phyloP scores from a whole-genome alignment of 1,140 invertebrate species.

The Dinothrombium tinctorium region DNA sequence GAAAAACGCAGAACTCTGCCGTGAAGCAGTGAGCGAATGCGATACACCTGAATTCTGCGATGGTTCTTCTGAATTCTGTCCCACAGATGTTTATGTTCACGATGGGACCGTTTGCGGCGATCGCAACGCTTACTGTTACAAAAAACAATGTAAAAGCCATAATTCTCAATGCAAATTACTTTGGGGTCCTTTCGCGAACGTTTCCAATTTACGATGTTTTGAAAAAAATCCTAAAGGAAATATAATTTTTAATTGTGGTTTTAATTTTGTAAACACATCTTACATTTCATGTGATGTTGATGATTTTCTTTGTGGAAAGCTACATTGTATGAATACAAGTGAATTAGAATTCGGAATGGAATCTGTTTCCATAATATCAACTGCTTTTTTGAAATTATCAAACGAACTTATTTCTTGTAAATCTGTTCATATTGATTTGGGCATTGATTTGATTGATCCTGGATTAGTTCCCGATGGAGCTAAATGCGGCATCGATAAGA shows the following conservation, averaged over 20 bases:
- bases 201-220: conserved; percentile 62
- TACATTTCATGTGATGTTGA: conserved; percentile 44
- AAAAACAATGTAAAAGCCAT: conserved; percentile 68
- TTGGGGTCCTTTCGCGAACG: conserved; percentile 77
- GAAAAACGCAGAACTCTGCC: conserved; percentile 30
- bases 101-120: conserved; percentile 56
- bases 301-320: conserved; percentile 65
- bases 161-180: conserved; percentile 74
- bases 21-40: conserved; percentile 56
- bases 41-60: conserved; percentile 89
- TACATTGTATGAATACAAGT: conserved; percentile 83
- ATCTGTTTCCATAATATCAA: conserved; percentile 34
- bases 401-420: conserved; percentile 46
- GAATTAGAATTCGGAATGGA: conserved; percentile 96
- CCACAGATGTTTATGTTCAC: conserved; percentile 52
- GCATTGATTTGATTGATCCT: conserved; percentile 69
- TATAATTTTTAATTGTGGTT: conserved; percentile 79
- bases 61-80: conserved; percentile 77
- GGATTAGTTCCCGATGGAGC: conserved; percentile 85
- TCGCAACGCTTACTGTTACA: conserved; percentile 65
- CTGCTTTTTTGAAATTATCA: conserved; percentile 40
- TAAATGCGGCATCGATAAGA: conserved; percentile 67
- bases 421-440: conserved; percentile 67
- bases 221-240: conserved; percentile 58
- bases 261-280: conserved; percentile 42